Conservation (phyloP, 1,140 invertebrate species). For the Acromyrmex charruanus region DNA sequence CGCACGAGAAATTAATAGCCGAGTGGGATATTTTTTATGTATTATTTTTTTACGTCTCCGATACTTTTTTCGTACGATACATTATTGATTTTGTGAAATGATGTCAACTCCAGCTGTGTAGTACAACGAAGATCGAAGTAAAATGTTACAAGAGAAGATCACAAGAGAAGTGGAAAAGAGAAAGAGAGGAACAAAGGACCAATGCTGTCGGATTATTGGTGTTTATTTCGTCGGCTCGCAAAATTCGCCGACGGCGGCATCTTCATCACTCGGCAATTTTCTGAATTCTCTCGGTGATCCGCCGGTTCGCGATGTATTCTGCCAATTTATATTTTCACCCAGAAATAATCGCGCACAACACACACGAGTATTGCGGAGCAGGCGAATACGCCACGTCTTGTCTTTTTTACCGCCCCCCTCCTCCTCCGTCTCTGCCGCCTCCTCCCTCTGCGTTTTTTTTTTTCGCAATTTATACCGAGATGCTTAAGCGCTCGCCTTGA, state of each 20-base stretch:
- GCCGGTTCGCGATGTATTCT: conserved; percentile 45
- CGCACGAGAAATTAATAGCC: conserved; percentile 48
- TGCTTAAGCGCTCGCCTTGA: conserved; percentile 71
- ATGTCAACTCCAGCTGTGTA: conserved; percentile 43
- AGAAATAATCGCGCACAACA: conserved; percentile 41
- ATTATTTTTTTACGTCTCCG: background rate
- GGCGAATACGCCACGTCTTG: conserved; percentile 37
- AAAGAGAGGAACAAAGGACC: conserved; percentile 1
- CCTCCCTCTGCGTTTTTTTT: conserved; percentile 12
- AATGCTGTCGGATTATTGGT: conserved; percentile 45
- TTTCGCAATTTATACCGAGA: conserved; percentile 60
- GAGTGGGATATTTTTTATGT: background rate
- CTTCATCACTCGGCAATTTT: conserved; percentile 64
- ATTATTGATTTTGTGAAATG: conserved; percentile 62
- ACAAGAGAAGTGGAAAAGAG: background rate
- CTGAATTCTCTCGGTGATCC: conserved; percentile 41
- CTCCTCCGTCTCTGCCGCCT: background rate
- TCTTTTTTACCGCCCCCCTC: background rate
- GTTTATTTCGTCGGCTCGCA: conserved; percentile 51
- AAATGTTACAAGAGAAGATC: background rate
- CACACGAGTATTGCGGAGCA: conserved; percentile 49
- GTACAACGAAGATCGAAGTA: background rate
- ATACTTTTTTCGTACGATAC: conserved; percentile 34
- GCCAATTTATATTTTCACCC: conserved; percentile 58
- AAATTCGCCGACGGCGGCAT: conserved; percentile 61